Evolutionary conservation across 2,797 vertebrate species (phyloP), one percentile per base, ranked within the genome.

Genomic region (Megalops cyprinoides): DNA sequence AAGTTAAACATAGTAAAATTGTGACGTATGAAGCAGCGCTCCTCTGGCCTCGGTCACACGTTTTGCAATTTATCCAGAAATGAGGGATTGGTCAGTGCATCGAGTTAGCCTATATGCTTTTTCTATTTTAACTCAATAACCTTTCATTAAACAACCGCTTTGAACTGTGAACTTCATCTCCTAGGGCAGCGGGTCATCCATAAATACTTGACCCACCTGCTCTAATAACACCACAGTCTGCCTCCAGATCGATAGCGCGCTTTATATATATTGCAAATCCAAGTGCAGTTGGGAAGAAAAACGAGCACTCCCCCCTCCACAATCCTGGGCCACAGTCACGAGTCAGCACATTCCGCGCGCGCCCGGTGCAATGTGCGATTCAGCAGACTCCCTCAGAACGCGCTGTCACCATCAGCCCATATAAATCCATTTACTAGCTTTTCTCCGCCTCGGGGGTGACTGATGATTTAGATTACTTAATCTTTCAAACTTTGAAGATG

Each of bases 171-270:
- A 67, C 86, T 88, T 89, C 85, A 89, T 87, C 79, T 86, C 49
- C 58, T 69, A 48, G 89, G 91, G 89, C 86, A 79, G 87, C 88
- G 90, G 90, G 92, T 92, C 91, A 88, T 86, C 83, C 86, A 88
- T 92, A 91, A 93, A 91, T 87, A 80, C 86, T 69, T 92, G 92
- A 93, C 92, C 92, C 86, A 82, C 83, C 88, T 87, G 88, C 37
- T 84, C 82, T 92, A 90, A 92, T 90, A 88, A 89, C 86, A 4
- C 82, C 82, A 77, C 85, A 78, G 81, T 81, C 80, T 77, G 86
- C 87, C 87, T 84, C 74, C 53, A 79, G 80, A 90, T 93, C 92
- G 82, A 93, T 92, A 80, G 65, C 74, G 23, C 69, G 23, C 69
- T 74, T 60, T 37, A 58, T 80, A 73, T 20, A 60, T 62, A 75